These are phyloP conservation scores for Eulemur macaco DNA, from an alignment of 2,113 vertebrate genomes.

Conservation along the genomic window DNA sequence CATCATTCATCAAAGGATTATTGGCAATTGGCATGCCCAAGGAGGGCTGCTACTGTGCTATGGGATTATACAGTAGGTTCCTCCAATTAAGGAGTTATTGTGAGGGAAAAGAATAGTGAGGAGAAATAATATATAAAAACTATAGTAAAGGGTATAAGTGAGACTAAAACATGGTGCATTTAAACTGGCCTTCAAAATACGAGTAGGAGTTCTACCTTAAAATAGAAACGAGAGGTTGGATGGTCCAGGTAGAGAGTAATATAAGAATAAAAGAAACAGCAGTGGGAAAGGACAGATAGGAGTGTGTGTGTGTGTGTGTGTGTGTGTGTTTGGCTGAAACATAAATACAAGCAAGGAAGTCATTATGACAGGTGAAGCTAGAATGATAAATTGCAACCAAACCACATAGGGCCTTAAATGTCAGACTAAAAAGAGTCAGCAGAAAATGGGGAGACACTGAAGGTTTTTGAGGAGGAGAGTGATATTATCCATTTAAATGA, in stretches of 20 bases:
- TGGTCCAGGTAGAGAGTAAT: neutral
- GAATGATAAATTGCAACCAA: neutral
- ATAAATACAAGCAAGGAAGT: neutral
- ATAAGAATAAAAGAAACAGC: neutral
- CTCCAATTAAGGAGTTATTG: neutral
- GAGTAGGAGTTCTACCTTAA: neutral
- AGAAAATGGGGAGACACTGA: neutral
- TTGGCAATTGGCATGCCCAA: neutral
- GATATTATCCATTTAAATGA: neutral
- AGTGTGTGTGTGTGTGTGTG: neutral
- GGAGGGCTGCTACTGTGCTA: neutral
- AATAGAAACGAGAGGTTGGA: neutral
- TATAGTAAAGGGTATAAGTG: neutral
- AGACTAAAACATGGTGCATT: neutral
- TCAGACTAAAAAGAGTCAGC: neutral
- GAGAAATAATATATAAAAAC: slow-evolving; percentile 33
- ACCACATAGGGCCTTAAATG: neutral
- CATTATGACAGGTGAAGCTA: neutral
- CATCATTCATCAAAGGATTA: neutral
- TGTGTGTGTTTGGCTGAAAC: neutral
- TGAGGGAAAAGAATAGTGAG: neutral
- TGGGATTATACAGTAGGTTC: neutral
- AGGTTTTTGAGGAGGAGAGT: neutral
- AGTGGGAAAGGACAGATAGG: neutral
- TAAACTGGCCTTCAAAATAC: neutral